phyloP scores from a whole-genome alignment of 2,113 vertebrate species.

The Megaceryle maxima region DNA sequence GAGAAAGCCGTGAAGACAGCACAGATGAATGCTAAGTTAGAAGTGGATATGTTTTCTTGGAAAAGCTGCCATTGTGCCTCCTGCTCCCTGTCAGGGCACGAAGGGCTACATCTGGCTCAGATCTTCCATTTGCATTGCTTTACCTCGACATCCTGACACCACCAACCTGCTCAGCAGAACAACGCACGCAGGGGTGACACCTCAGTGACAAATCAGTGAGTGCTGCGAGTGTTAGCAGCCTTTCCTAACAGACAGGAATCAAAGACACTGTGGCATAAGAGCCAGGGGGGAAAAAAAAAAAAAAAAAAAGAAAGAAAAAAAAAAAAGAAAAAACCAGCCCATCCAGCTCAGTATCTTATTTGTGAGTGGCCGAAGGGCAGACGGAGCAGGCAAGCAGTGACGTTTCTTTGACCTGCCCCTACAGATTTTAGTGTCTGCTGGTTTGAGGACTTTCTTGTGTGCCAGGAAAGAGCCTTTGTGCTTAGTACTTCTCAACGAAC shows the following conservation, averaged over 20 bases:
- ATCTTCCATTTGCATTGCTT: neutral
- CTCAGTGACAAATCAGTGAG: neutral
- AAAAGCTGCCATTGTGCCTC: neutral
- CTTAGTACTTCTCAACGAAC: neutral
- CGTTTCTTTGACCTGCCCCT: neutral
- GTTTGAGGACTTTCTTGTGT: neutral
- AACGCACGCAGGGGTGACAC: rapidly evolving
- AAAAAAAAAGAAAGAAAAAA: no score
- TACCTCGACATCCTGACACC: neutral
- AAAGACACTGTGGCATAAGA: neutral
- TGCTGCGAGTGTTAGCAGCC: neutral
- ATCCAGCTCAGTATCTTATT: neutral
- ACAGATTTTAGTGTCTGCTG: neutral
- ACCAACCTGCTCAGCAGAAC: neutral
- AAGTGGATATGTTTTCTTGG: neutral
- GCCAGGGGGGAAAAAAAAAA: neutral
- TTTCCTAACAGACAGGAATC: neutral
- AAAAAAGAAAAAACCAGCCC: neutral
- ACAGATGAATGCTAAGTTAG: neutral
- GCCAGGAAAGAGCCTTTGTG: neutral
- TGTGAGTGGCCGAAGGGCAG: neutral
- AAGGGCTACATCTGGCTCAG: neutral
- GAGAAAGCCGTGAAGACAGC: neutral
- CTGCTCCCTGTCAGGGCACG: neutral
- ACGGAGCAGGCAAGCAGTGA: neutral